These are phyloP conservation scores for Lepidurus apus DNA, from an alignment of 1,140 invertebrate genomes.

Conservation along the genomic window DNA sequence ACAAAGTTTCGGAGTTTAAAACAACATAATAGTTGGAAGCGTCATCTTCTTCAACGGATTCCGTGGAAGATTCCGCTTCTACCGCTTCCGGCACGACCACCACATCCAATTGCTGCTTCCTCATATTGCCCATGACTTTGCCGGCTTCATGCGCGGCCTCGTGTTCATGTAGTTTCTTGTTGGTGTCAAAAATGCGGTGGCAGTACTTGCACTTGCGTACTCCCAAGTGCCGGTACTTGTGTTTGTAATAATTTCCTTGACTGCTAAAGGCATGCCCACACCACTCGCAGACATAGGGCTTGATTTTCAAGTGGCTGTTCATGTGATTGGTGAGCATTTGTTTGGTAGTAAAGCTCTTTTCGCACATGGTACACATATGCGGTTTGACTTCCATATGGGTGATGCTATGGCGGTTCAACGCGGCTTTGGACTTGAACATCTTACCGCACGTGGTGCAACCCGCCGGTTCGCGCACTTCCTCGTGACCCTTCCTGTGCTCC, in stretches of 20 bases:
- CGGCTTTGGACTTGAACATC: slow-evolving; percentile 13
- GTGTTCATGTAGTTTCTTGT: not conserved
- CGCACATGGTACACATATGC: not conserved
- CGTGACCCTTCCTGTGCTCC: not conserved
- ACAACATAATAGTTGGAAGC: slow-evolving; percentile 15
- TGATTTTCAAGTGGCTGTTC: slow-evolving; percentile 10
- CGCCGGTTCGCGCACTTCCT: not conserved
- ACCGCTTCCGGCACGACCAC: not conserved
- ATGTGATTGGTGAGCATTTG: slow-evolving; percentile 11
- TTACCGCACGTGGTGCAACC: not conserved
- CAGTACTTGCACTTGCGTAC: not conserved
- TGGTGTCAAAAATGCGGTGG: not conserved
- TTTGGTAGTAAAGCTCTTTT: not conserved
- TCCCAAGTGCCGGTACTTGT: slow-evolving; percentile 11
- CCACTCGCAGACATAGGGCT: not conserved
- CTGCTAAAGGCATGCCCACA: not conserved
- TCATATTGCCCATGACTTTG: not conserved
- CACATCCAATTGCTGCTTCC: not conserved
- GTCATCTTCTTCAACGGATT: not conserved
- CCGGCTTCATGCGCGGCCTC: not conserved
- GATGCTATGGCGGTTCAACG: not conserved
- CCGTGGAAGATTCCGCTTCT: not conserved
- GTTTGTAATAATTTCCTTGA: not conserved
- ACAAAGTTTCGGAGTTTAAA: not conserved
- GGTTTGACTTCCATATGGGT: not conserved